Evolutionary conservation across 2,888 invertebrate species (phyloP).

Genomic region (Tachina lurida): DNA sequence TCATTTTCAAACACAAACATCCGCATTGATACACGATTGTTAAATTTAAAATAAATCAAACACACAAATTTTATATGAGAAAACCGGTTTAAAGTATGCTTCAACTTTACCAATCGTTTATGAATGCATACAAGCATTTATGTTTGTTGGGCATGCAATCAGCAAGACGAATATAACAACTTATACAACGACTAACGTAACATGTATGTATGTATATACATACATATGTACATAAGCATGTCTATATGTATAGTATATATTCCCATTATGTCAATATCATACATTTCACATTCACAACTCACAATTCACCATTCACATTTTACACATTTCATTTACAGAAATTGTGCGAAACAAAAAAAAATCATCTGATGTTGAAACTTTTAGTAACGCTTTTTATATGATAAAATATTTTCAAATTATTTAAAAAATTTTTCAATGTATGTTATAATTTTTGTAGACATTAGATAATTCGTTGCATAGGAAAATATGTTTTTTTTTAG

Average conservation of each 20-base stretch:
- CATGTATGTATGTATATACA: too few relatives aligned
- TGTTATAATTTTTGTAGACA: conserved; percentile 29
- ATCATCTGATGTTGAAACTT: conserved; percentile 48
- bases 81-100: too few relatives aligned
- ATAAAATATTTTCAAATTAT: conserved; percentile 18
- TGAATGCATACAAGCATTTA: too few relatives aligned
- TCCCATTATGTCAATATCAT: conserved; percentile 71
- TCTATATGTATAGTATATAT: conserved; percentile 32
- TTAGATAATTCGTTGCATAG: not conserved
- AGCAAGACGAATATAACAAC: not conserved
- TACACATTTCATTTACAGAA: conserved; percentile 65
- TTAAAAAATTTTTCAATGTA: not conserved
- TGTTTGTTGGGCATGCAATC: too few relatives aligned
- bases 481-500: not conserved
- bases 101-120: too few relatives aligned
- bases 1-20: too few relatives aligned
- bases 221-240: too few relatives aligned
- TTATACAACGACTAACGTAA: conserved; percentile 10
- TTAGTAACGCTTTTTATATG: conserved; percentile 41
- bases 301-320: conserved; percentile 40
- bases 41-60: too few relatives aligned
- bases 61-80: too few relatives aligned
- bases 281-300: conserved; percentile 57
- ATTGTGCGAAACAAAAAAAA: conserved; percentile 18
- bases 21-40: too few relatives aligned